phyloP scores from a whole-genome alignment of 2,113 vertebrate genomes.

The Cisticola juncidis region DNA sequence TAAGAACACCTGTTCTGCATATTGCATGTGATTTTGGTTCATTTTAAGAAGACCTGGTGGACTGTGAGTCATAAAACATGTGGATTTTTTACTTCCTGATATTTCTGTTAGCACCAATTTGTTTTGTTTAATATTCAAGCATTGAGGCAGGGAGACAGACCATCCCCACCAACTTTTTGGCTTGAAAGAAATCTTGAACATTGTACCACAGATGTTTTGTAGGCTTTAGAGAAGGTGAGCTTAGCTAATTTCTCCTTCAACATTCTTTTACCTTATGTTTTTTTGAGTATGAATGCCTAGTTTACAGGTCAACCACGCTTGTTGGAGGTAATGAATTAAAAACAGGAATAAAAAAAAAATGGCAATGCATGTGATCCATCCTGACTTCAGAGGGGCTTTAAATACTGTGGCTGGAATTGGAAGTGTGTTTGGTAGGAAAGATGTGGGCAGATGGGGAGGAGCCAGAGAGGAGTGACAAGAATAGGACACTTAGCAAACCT shows the following conservation, averaged over 20 bases:
- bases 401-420: background rate
- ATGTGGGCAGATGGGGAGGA: background rate
- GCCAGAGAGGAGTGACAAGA: background rate
- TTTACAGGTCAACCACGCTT: background rate
- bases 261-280: background rate
- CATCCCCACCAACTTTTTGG: background rate
- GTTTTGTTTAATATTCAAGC: background rate
- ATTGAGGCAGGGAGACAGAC: background rate
- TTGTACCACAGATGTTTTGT: background rate
- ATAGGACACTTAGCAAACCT: background rate
- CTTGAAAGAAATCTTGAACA: background rate
- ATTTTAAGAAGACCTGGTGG: background rate
- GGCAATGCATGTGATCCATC: background rate
- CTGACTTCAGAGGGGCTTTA: background rate
- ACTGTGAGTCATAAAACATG: background rate
- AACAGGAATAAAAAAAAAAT: background rate
- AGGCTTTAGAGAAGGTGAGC: background rate
- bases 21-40: background rate
- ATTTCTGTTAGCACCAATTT: background rate
- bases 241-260: background rate
- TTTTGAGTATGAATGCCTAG: background rate
- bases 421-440: background rate
- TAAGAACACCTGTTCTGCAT: background rate
- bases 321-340: background rate
- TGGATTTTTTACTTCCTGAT: background rate